Base-by-base conservation (phyloP, 1,140 invertebrate genomes). In the Euwallacea similis region DNA sequence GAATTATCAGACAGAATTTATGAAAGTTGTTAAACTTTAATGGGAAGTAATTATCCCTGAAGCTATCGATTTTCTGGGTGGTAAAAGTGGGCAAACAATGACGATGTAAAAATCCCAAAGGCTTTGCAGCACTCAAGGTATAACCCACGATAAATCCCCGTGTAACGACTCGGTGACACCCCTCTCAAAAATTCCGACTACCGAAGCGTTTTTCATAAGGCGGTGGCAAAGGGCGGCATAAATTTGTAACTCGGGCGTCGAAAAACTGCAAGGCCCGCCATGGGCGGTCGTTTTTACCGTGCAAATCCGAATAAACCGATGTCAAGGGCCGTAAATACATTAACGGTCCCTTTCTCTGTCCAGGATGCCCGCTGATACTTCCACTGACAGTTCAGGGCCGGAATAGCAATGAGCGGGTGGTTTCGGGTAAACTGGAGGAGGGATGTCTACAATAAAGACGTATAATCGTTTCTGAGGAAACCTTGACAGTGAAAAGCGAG, bases 301-400 rank as follows among this genome's bases (percentile, higher is more conserved):
- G 63, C 42, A 65, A 65, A 54, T 65, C 47, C 46, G 46, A 53
- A 55, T 65, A 65, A 65, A 50, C 63, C 63, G 63, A 65, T 65
- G 63, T 65, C 63, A 42, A 54, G 63, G 63, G 63, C 42, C 63
- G 63, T 65, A 65, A 65, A 65, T 65, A 65, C 50, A 65, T 65
- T 65, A 54, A 42, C 63, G 9, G 41, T 0, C 11, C 47, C 62
- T 16, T 7, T 54, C 15, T 11, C 15, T 21, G 33, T 13, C 46
- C 2, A 7, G 13, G 8, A 13, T 11, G 43, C 15, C 15, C 2
- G 61, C 15, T 41, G n/a, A 63, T 46, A 50, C 47, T 63, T 46
- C 7, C 33, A 50, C 7, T 46, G 61, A 13, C 42, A 16, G 11
- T 7, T 61, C 61, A 42, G 47, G 47, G n/a, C 11, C 46, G 63